Evolutionary conservation across 1,140 invertebrate species (phyloP).

Genomic region (Thrips palmi): DNA sequence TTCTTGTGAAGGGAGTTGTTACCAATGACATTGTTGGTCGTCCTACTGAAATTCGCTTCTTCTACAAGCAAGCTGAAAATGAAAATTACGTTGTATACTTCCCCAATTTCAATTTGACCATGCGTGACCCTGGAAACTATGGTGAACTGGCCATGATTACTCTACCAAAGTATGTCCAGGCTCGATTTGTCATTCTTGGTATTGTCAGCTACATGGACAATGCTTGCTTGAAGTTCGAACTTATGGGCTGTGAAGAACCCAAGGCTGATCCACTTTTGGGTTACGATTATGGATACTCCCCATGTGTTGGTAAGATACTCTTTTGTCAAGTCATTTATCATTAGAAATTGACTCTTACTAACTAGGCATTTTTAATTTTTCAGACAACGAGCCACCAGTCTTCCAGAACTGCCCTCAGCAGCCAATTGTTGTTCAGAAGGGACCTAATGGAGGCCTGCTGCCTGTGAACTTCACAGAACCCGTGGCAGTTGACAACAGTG

Average conservation of each 20-base stretch:
- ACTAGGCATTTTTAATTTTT: slow-evolving; percentile 14
- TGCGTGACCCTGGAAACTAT: slow-evolving; percentile 83
- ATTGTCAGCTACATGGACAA: slow-evolving; percentile 94
- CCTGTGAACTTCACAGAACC: slow-evolving; percentile 88
- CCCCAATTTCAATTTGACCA: slow-evolving; percentile 86
- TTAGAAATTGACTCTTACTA: neutral
- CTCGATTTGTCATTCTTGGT: slow-evolving; percentile 79
- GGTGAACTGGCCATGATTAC: slow-evolving; percentile 91
- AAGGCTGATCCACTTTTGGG: slow-evolving; percentile 61
- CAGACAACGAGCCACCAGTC: slow-evolving; percentile 85
- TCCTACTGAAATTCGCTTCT: slow-evolving; percentile 88
- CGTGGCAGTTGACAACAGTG: slow-evolving; percentile 82
- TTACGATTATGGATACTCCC: slow-evolving; percentile 84
- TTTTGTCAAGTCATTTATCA: neutral
- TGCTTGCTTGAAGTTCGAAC: slow-evolving; percentile 87
- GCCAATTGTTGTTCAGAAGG: slow-evolving; percentile 75
- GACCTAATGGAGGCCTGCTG: slow-evolving; percentile 64
- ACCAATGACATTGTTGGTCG: slow-evolving; percentile 87
- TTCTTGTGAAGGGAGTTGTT: slow-evolving; percentile 82
- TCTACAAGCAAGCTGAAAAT: slow-evolving; percentile 83
- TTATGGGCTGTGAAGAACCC: slow-evolving; percentile 87
- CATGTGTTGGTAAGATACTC: slow-evolving; percentile 54
- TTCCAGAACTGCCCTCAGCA: slow-evolving; percentile 91
- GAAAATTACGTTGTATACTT: slow-evolving; percentile 94
- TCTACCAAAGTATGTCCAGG: slow-evolving; percentile 79